Conservation (phyloP, 2,797 vertebrate species). For the Coranthus polyacanthus region DNA sequence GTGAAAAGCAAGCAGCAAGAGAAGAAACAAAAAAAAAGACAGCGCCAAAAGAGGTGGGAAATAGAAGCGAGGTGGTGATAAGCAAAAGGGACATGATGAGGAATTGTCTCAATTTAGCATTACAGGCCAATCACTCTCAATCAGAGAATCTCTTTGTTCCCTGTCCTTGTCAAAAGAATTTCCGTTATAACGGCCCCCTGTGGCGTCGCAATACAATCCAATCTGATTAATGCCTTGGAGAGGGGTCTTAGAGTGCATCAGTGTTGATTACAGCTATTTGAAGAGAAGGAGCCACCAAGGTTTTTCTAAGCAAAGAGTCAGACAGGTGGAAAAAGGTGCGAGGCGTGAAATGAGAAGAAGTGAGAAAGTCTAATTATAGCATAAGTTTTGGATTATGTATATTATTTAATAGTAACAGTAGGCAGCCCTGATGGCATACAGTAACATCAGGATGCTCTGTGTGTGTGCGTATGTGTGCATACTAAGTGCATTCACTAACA, state of each 20-base stretch:
- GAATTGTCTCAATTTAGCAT: slow-evolving; percentile 71
- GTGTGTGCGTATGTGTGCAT: slow-evolving; percentile 12
- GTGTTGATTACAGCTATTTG: slow-evolving; percentile 80
- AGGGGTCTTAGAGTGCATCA: slow-evolving; percentile 64
- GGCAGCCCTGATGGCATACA: slow-evolving; percentile 12
- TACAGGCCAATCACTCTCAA: slow-evolving; percentile 75
- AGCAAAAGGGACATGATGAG: slow-evolving; percentile 73
- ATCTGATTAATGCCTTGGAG: slow-evolving; percentile 75
- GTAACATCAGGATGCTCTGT: slow-evolving; percentile 43
- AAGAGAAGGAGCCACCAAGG: slow-evolving; percentile 56
- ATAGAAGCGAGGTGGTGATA: slow-evolving; percentile 44
- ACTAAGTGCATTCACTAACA: slow-evolving; percentile 29
- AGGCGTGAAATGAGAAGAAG: slow-evolving; percentile 44
- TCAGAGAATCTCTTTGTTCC: slow-evolving; percentile 73
- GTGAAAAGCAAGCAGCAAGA: slow-evolving; percentile 42
- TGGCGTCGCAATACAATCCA: slow-evolving; percentile 71
- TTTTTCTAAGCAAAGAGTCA: slow-evolving; percentile 36
- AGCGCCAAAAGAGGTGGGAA: slow-evolving; percentile 43
- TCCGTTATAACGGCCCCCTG: slow-evolving; percentile 62
- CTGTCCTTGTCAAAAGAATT: slow-evolving; percentile 76
- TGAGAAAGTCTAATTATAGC: slow-evolving; percentile 47
- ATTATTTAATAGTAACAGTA: slow-evolving; percentile 36
- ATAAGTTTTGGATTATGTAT: slow-evolving; percentile 36
- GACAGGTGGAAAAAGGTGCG: slow-evolving; percentile 55
- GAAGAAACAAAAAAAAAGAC: slow-evolving; percentile 36